A percentile compares a stretch with the other conserved stretches of the same genome.
Evolutionary conservation across 1,140 invertebrate species (phyloP).

Genomic region (Eumaeus atala): DNA sequence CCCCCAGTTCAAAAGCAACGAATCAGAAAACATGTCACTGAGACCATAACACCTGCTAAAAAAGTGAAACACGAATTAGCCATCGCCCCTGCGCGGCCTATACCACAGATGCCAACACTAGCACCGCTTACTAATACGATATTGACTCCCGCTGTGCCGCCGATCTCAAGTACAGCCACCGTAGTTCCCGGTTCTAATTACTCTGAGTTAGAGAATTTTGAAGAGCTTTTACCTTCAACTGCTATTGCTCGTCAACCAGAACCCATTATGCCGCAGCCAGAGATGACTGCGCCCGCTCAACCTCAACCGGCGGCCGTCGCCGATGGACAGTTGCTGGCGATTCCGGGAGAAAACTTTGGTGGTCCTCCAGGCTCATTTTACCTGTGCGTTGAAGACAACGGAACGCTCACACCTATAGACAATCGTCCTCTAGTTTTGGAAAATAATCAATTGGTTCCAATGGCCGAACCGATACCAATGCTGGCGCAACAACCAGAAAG

Average conservation of each 20-base stretch:
- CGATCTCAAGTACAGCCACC: slow-evolving; percentile 30
- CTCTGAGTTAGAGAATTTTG: slow-evolving; percentile 58
- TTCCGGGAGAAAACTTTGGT: slow-evolving; percentile 79
- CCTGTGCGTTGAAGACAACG: slow-evolving; percentile 79
- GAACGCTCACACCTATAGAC: slow-evolving; percentile 81
- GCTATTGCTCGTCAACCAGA: slow-evolving; percentile 45
- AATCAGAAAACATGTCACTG: slow-evolving; percentile 35
- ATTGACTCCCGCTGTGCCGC: slow-evolving; percentile 24
- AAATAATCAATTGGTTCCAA: slow-evolving; percentile 75
- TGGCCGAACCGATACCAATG: slow-evolving; percentile 48
- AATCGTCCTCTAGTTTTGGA: slow-evolving; percentile 78
- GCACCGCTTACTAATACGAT: slow-evolving; percentile 34
- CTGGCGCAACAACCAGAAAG: slow-evolving; percentile 48
- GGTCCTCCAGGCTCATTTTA: slow-evolving; percentile 78
- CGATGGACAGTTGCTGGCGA: slow-evolving; percentile 79
- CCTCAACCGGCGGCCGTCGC: slow-evolving; percentile 42
- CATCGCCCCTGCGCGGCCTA: slow-evolving; percentile 35
- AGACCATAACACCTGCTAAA: slow-evolving; percentile 42
- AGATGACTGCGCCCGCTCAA: slow-evolving; percentile 40
- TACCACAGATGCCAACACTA: slow-evolving; percentile 30
- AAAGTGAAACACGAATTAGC: slow-evolving; percentile 54
- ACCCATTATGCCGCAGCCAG: slow-evolving; percentile 20
- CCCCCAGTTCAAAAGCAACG: slow-evolving; percentile 42
- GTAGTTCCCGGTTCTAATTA: slow-evolving; percentile 29
- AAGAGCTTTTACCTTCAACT: slow-evolving; percentile 61